phyloP scores from a whole-genome alignment of 2,888 invertebrate genomes.

The Aromia moschata region DNA sequence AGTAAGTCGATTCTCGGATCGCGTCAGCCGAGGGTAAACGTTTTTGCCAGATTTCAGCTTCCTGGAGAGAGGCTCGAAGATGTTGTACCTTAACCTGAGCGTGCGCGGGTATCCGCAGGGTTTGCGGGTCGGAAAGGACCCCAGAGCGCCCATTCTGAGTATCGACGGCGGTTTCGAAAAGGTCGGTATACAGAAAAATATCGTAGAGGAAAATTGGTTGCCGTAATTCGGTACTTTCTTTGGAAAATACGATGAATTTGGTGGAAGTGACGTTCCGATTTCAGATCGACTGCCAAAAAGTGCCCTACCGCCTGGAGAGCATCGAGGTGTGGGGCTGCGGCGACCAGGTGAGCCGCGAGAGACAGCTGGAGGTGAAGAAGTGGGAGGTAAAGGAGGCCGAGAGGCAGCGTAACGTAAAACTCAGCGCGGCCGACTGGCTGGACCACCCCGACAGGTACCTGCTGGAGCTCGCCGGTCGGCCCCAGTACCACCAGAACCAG shows the following conservation, averaged over 20 bases:
- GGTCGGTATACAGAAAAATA: no score
- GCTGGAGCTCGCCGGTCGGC: slow-evolving; percentile 85
- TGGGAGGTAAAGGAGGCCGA: slow-evolving; percentile 85
- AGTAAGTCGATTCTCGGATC: slow-evolving; percentile 63
- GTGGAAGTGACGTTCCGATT: neutral
- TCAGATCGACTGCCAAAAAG: slow-evolving; percentile 71
- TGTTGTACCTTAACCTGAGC: slow-evolving; percentile 84
- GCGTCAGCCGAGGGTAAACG: neutral
- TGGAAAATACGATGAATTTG: no score
- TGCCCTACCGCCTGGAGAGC: slow-evolving; percentile 70
- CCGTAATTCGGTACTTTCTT: no score
- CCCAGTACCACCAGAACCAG: slow-evolving; percentile 76
- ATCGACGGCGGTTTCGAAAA: slow-evolving; percentile 81
- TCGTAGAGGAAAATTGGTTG: no score
- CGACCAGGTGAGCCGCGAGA: slow-evolving; percentile 78
- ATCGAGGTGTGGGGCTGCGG: slow-evolving; percentile 90
- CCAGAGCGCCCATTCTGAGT: slow-evolving; percentile 76
- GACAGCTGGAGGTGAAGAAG: slow-evolving; percentile 88
- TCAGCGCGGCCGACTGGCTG: slow-evolving; percentile 91
- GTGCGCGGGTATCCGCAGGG: slow-evolving; percentile 88
- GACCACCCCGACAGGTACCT: slow-evolving; percentile 94
- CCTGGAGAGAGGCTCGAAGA: slow-evolving; percentile 74
- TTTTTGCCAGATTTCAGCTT: no score
- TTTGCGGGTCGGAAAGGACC: slow-evolving; percentile 82
- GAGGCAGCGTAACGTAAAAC: slow-evolving; percentile 83